Evolutionary conservation across 2,888 invertebrate species (phyloP).

Genomic region (Odontocerum albicorne): DNA sequence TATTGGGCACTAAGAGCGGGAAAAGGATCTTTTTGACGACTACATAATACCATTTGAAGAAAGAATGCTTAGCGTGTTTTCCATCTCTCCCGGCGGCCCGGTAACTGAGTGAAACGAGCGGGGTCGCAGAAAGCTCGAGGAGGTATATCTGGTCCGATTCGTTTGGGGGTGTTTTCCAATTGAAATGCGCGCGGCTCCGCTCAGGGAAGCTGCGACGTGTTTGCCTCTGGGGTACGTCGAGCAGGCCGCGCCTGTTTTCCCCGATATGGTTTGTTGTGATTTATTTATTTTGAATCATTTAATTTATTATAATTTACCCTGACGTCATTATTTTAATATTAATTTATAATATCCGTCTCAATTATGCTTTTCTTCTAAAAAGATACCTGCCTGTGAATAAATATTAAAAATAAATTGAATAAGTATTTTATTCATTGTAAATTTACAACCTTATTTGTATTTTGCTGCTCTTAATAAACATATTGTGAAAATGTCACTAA

Average conservation of each 20-base stretch:
- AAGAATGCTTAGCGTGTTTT: neutral
- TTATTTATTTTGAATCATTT: too few species aligned
- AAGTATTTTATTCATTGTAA: too few species aligned
- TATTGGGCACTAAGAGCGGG: neutral
- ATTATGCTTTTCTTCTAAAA: too few species aligned
- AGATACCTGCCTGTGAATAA: too few species aligned
- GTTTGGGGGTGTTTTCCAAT: constrained; percentile 1
- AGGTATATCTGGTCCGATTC: constrained; percentile 10
- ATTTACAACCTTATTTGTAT: too few species aligned
- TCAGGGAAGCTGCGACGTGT: constrained; percentile 23
- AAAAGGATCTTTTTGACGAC: too few species aligned
- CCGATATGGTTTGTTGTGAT: neutral
- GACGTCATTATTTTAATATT: too few species aligned
- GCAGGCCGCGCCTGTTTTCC: constrained; percentile 17
- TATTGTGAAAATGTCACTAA: too few species aligned
- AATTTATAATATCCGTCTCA: too few species aligned
- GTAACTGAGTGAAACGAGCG: neutral
- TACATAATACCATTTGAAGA: constrained; percentile 18
- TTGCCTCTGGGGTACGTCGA: constrained; percentile 19
- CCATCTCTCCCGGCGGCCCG: neutral
- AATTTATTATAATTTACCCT: too few species aligned
- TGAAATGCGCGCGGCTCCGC: constrained; percentile 23
- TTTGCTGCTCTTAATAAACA: too few species aligned
- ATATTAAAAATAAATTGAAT: too few species aligned
- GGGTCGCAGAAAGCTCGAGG: constrained; percentile 2